Conservation (phyloP, 2,888 invertebrate species). For the Dione juno region DNA sequence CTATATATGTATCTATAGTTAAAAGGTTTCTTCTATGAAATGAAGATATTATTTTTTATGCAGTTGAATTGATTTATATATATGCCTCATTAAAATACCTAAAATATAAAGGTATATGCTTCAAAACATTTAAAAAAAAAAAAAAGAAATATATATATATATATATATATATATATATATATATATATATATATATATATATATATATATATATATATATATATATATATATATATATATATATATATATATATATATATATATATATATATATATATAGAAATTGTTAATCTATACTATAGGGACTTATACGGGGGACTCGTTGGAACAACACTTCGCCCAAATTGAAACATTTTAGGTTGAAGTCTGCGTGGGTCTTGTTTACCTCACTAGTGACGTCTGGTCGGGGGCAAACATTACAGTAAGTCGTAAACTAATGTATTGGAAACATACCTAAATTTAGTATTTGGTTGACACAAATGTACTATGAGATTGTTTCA, state of each 20-base stretch:
- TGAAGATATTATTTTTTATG: too few species aligned
- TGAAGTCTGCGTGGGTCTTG: constrained; percentile 1
- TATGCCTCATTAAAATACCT: background rate
- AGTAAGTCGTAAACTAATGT: background rate
- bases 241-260: too few species aligned
- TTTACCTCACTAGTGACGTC: background rate
- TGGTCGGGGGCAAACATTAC: background rate
- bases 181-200: too few species aligned
- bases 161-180: too few species aligned
- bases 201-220: too few species aligned
- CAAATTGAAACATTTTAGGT: background rate
- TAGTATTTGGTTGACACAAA: background rate
- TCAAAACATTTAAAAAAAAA: too few species aligned
- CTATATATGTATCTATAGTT: background rate
- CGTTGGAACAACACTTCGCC: background rate
- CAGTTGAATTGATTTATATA: too few species aligned
- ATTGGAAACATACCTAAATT: background rate
- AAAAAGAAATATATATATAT: too few species aligned
- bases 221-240: too few species aligned
- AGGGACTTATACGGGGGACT: background rate
- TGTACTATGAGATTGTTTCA: too few species aligned
- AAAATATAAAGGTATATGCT: background rate
- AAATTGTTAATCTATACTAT: too few species aligned
- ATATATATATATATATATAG: too few species aligned
- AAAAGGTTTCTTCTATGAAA: background rate